Evolutionary conservation across 2,113 vertebrate species (phyloP).

Genomic region (Potamarius usumacintae): DNA sequence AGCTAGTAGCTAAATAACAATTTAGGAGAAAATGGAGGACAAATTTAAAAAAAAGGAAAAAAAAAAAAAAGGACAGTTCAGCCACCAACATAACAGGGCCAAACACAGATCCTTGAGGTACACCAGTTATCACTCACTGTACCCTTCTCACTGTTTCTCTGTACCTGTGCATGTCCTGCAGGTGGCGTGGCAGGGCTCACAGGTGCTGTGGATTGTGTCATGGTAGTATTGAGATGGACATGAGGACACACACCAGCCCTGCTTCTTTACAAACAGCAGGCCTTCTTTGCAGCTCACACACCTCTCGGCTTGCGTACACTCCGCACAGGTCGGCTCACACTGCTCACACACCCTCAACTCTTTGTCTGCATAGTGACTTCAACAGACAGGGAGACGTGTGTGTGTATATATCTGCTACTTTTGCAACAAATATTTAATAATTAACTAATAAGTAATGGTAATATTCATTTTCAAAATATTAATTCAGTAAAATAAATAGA

Average conservation of each 20-base stretch:
- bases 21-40: neutral
- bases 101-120: neutral
- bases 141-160: neutral
- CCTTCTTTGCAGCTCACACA: slow-evolving; percentile 79
- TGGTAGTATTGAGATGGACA: slow-evolving; percentile 81
- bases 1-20: neutral
- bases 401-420: neutral
- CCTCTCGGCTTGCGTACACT: slow-evolving; percentile 74
- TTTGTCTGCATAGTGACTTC: slow-evolving; percentile 80
- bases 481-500: neutral
- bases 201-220: slow-evolving; percentile 64
- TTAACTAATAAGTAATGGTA: neutral
- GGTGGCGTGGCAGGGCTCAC: slow-evolving; percentile 82
- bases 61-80: neutral
- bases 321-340: slow-evolving; percentile 81
- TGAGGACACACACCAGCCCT: slow-evolving; percentile 70
- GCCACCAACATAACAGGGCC: neutral
- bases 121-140: neutral
- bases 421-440: neutral
- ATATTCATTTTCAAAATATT: neutral
- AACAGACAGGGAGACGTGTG: slow-evolving; percentile 16
- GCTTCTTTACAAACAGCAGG: slow-evolving; percentile 76
- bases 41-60: neutral
- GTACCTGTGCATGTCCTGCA: slow-evolving; percentile 83
- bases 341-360: slow-evolving; percentile 72